phyloP scores from a whole-genome alignment of 2,113 vertebrate genomes.

The Ardeotis arabs region DNA sequence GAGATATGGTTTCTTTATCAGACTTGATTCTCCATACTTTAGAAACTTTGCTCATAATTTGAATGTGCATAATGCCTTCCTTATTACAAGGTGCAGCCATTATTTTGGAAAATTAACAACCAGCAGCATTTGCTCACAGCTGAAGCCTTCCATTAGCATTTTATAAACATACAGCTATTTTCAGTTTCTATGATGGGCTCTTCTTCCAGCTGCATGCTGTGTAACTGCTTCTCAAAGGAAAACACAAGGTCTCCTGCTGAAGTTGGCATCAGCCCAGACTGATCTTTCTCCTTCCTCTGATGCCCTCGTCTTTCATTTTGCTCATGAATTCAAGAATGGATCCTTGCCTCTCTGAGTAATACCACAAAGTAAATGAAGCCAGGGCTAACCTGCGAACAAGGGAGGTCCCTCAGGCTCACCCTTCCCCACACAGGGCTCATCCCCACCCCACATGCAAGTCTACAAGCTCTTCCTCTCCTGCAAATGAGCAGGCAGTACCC shows the following conservation, averaged over 20 bases:
- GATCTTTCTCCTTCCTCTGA: background rate
- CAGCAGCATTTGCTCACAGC: background rate
- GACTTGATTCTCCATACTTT: background rate
- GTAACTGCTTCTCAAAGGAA: background rate
- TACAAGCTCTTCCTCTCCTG: background rate
- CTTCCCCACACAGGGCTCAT: background rate
- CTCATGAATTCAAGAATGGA: background rate
- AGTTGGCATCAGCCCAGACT: background rate
- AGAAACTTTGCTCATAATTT: background rate
- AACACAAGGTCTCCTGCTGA: background rate
- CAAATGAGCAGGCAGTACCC: background rate
- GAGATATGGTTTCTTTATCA: background rate
- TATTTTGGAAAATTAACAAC: background rate
- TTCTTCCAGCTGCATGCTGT: background rate
- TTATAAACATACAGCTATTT: background rate
- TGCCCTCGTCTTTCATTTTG: background rate
- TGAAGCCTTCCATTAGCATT: background rate
- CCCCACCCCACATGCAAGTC: background rate
- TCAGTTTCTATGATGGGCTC: background rate
- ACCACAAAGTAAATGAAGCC: background rate
- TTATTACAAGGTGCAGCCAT: background rate
- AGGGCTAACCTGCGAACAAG: background rate
- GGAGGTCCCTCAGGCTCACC: background rate
- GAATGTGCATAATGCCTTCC: background rate
- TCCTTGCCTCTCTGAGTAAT: background rate